Base-by-base conservation (phyloP, 2,888 invertebrate genomes). In the Lasiommata megera region DNA sequence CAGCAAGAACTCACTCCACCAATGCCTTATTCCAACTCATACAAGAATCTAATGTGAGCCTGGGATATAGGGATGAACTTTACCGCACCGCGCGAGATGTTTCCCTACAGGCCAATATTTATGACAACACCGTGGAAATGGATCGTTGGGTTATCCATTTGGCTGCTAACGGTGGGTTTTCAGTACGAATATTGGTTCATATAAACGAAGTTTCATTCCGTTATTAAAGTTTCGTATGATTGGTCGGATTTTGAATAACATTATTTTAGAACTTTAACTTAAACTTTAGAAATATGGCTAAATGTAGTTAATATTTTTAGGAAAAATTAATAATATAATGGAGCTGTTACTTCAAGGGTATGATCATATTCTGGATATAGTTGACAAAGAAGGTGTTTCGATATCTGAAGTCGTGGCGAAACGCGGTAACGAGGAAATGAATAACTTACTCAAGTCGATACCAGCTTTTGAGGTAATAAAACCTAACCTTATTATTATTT, bases 21-120 rank as follows among this genome's bases (percentile, higher is more conserved):
- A 95, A 96, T 64, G 95, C 95, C 0, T 88, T 97, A 36, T 94
- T 95, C 73, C 95, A 96, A 70, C 89, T 97, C 16, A 92, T 97
- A 5, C 93, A 94, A 73, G 97, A 97, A 74, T 94, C 95, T 0
- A 94, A 95, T 67, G 93, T 95, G 18, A 96, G 95, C 77, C 91
- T 97, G 48, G 96, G 95, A 0, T 96, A 94, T 75, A 92, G 97
- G 52, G 97, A 98, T 79, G 96, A 96, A 70, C 81, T 96, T n/a
- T 97, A 97, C 79, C 92, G 96, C 40, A 97, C 97, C 0, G 96
- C 96, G 0, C 88, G 97, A 38, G 97, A 97, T 79, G 95, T 97
- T 34, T 96, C 97, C 11, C 92, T 95, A 52, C 95, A 96, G 71
- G 95, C 96, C 0, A 94, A 94, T 65, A 93, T 96, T 46, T 91